Percentiles rank a stretch among this genome's conserved stretches.
Conservation (phyloP, 2,797 vertebrate genomes). For the Squalus acanthias region DNA sequence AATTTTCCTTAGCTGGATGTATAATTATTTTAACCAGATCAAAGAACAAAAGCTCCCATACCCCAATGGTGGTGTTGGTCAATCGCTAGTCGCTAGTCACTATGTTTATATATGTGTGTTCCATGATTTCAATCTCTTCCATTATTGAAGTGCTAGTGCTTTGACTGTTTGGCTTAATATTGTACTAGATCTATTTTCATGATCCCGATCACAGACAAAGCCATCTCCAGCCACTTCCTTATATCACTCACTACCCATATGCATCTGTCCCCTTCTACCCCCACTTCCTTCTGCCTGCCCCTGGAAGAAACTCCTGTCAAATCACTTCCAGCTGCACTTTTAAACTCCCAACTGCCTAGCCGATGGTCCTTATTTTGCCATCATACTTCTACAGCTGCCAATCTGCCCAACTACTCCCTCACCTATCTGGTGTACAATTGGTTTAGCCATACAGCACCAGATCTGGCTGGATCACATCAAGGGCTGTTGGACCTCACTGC, state of each 20-base stretch:
- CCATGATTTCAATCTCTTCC: neutral
- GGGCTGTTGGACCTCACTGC: too few species aligned
- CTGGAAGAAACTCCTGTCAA: neutral
- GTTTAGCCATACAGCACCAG: neutral
- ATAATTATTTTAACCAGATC: too few species aligned
- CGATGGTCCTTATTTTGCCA: too few species aligned
- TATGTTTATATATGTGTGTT: neutral
- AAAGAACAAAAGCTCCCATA: too few species aligned
- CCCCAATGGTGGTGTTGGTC: too few species aligned
- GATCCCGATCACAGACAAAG: neutral
- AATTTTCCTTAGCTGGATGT: too few species aligned
- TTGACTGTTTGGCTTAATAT: neutral
- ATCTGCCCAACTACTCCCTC: neutral
- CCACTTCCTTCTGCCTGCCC: neutral
- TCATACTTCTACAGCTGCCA: neutral
- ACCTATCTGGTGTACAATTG: neutral
- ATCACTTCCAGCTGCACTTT: neutral
- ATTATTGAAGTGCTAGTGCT: neutral
- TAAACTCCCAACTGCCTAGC: neutral
- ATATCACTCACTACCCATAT: neutral
- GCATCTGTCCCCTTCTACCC: neutral
- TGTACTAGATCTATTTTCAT: neutral
- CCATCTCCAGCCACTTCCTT: neutral
- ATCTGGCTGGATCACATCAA: neutral
- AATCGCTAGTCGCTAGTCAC: too few species aligned